Percentiles rank a stretch among this genome's conserved stretches.
phyloP scores from a whole-genome alignment of 2,797 vertebrate genomes.

The Phoxinus dragarum region DNA sequence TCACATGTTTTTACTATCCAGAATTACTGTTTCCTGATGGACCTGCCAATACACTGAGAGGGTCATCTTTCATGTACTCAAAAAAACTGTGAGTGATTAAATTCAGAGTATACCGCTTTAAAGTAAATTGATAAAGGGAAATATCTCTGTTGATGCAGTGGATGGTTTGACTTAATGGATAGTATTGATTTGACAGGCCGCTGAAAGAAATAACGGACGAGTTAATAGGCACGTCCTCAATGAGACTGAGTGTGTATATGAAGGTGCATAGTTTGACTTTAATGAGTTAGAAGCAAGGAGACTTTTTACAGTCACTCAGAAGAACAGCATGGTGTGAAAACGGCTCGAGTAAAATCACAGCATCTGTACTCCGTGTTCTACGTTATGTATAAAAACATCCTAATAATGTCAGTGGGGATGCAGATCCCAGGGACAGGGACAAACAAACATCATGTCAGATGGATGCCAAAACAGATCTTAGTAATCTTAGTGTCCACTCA shows the following conservation, averaged over 20 bases:
- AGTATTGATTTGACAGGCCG: constrained; percentile 1
- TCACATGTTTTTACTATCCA: not conserved
- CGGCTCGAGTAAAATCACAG: not conserved
- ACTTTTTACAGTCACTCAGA: not conserved
- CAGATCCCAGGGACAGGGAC: not conserved
- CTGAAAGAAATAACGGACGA: not conserved
- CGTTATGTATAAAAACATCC: not conserved
- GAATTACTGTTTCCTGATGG: not conserved
- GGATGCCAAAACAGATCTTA: not conserved
- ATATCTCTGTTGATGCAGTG: not conserved
- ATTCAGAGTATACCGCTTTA: not conserved
- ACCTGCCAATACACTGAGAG: not conserved
- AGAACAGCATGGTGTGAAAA: not conserved
- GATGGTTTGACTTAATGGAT: constrained; percentile 20
- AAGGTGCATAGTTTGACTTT: not conserved
- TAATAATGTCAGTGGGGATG: constrained; percentile 5
- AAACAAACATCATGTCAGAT: not conserved
- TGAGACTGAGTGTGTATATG: too few relatives aligned
- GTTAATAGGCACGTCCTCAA: not conserved
- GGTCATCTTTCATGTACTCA: not conserved
- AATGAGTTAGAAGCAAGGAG: not conserved
- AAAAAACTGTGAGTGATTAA: constrained; percentile 13
- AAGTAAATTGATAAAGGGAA: constrained; percentile 12
- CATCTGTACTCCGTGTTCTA: not conserved
- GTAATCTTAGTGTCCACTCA: not conserved